Evolutionary conservation across 2,797 vertebrate species (phyloP).

Genomic region (Steatocranus sp.): DNA sequence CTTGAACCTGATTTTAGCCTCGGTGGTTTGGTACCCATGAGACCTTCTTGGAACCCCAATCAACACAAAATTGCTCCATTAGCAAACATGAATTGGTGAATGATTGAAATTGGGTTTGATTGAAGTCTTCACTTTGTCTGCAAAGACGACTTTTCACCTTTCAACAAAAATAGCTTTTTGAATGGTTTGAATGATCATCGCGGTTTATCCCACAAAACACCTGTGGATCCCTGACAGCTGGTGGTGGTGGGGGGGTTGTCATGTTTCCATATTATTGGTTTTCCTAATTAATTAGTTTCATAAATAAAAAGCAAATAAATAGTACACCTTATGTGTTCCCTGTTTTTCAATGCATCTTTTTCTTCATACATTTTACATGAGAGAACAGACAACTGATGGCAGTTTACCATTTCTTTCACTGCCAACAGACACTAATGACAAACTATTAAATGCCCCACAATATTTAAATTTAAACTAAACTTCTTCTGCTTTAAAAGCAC

Average conservation of each 20-base stretch:
- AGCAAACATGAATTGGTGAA: neutral
- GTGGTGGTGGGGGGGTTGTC: neutral
- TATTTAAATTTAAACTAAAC: neutral
- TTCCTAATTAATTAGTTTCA: neutral
- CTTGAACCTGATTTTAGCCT: neutral
- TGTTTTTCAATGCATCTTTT: neutral
- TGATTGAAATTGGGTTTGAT: neutral
- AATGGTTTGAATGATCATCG: neutral
- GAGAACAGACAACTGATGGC: neutral
- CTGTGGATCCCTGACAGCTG: neutral
- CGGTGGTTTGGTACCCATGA: neutral
- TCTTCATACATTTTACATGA: neutral
- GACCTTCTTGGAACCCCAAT: neutral
- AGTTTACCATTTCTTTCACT: neutral
- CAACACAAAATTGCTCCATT: neutral
- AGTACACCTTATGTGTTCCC: neutral
- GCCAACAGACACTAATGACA: conserved; percentile 15
- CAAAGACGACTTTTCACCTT: neutral
- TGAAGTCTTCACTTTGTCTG: neutral
- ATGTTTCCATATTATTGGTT: neutral
- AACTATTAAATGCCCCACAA: neutral
- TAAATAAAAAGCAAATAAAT: neutral
- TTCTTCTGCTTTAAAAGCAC: neutral
- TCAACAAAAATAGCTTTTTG: neutral
- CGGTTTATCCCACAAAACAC: neutral